These are phyloP conservation scores for Chelidonichthys spinosus DNA, from an alignment of 2,797 vertebrate species.

Conservation along the genomic window DNA sequence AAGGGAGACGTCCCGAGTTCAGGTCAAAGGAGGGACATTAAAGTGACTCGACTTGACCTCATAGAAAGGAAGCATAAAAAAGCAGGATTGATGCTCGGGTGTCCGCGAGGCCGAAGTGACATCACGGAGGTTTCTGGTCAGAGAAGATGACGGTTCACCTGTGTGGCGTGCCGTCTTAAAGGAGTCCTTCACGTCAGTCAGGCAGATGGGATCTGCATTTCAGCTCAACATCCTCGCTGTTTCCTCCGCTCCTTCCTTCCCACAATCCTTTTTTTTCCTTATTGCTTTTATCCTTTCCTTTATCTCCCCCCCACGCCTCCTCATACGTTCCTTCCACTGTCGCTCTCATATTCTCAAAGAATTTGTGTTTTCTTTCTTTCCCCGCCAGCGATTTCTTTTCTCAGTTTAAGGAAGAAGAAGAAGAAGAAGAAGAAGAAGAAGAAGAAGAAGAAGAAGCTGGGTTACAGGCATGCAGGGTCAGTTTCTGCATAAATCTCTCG, in stretches of 20 bases:
- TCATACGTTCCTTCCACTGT: conserved; percentile 32
- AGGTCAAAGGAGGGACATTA: conserved; percentile 1
- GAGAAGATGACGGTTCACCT: background rate
- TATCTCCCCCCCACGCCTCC: conserved; percentile 64
- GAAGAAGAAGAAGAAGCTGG: conserved; percentile 38
- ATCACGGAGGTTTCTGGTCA: too few species aligned
- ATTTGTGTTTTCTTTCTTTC: conserved; percentile 45
- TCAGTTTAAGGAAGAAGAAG: background rate
- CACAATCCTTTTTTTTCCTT: conserved; percentile 63
- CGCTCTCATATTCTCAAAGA: conserved; percentile 27
- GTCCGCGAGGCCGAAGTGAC: too few species aligned
- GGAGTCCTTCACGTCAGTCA: conserved; percentile 88
- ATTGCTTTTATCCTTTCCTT: conserved; percentile 83
- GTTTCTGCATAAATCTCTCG: conserved; percentile 67
- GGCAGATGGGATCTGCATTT: conserved; percentile 88
- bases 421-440: conserved; percentile 1
- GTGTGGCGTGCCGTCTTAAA: conserved; percentile 84
- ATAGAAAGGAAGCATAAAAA: too few species aligned
- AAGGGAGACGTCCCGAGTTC: background rate
- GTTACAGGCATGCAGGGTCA: conserved; percentile 65
- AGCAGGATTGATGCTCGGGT: too few species aligned
- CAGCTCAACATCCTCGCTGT: conserved; percentile 80
- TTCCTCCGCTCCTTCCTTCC: conserved; percentile 66
- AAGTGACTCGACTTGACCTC: too few species aligned
- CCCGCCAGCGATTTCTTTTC: background rate